A percentile compares a stretch with the other conserved stretches of the same genome.
Conservation (phyloP, 2,888 invertebrate species). For the Pyralis farinalis region DNA sequence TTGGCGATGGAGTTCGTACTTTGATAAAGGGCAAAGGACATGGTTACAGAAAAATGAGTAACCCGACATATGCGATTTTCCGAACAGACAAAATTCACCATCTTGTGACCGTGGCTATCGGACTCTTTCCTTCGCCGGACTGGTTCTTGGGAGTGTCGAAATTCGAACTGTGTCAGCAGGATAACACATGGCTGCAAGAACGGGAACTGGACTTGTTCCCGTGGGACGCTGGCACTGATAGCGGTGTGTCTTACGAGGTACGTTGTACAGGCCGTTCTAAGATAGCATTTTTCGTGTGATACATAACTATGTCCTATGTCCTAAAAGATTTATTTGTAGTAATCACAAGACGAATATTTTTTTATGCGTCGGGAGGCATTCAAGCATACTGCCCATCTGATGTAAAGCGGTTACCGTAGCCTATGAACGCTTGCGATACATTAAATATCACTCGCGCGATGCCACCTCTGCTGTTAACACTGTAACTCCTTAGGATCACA, state of each 20-base stretch:
- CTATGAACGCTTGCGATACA: too few species aligned
- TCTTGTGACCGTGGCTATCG: slow-evolving; percentile 52
- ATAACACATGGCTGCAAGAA: slow-evolving; percentile 94
- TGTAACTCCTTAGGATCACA: too few species aligned
- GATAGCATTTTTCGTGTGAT: too few species aligned
- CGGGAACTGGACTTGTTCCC: slow-evolving; percentile 93
- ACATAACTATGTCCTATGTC: too few species aligned
- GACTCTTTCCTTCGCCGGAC: slow-evolving; percentile 87
- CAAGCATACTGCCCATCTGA: too few species aligned
- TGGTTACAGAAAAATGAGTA: slow-evolving; percentile 56
- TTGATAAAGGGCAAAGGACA: slow-evolving; percentile 70
- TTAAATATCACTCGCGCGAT: too few species aligned
- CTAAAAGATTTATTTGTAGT: too few species aligned
- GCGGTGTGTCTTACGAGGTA: slow-evolving; percentile 94
- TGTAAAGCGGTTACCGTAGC: too few species aligned
- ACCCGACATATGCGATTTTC: slow-evolving; percentile 59
- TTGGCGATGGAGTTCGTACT: slow-evolving; percentile 62
- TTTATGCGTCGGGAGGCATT: too few species aligned
- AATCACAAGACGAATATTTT: too few species aligned
- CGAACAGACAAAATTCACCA: slow-evolving; percentile 59
- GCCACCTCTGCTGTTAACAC: too few species aligned
- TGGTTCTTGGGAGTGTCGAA: slow-evolving; percentile 97
- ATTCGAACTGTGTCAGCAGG: slow-evolving; percentile 91
- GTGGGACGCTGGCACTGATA: slow-evolving; percentile 98
- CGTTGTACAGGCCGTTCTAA: too few species aligned